Base-by-base conservation (phyloP, 2,797 vertebrate species). In the Muraenolepis orangiensis region DNA sequence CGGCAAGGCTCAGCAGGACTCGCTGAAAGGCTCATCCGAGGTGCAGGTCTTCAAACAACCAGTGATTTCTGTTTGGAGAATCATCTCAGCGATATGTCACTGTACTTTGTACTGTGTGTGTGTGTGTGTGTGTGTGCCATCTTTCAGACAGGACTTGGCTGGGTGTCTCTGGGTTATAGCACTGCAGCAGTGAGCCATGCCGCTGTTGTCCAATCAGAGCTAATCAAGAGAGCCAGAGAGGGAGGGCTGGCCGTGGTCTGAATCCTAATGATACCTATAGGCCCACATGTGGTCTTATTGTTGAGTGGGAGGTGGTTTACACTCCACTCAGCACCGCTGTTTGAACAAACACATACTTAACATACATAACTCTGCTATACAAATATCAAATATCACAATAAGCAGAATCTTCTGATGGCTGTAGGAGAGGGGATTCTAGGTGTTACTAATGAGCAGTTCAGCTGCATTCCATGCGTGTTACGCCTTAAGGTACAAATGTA, bases 1-100 rank as follows among this genome's bases (percentile, higher is more conserved):
- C 57, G n/a, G 57, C 51, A 64, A 2, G 75, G 40, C 74, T 72
- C 73, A 72, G 40, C 74, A 73, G 86, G 85, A 85, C 81, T 81
- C 76, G 84, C 78, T 14, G n/a, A 61, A 10, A 11, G 10, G n/a
- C 51, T 23, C n/a, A 23, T 61, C n/a, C 10, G 40, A 23, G 51
- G 51, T 61, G 51, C n/a, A 23, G 2, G 7, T 23, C 51, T 28
- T 42, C 6, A 42, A 34, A 26, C 36, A 42, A 57, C 16, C 70
- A 11, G 7, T 57, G 11, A 6, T 51, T 11, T 64, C 11, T 11
- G 57, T 64, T 23, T 26, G 10, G 23, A 13, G 51, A 12, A 26
- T 64, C 2, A 26, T 64, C 57, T 28, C 42, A 23, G 51, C 12
- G 57, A 64, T 26, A 34, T 34, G 32, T 8, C 23, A 57, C 20